Base-by-base conservation (phyloP, 1,140 invertebrate genomes). In the Nasonia longicornis region DNA sequence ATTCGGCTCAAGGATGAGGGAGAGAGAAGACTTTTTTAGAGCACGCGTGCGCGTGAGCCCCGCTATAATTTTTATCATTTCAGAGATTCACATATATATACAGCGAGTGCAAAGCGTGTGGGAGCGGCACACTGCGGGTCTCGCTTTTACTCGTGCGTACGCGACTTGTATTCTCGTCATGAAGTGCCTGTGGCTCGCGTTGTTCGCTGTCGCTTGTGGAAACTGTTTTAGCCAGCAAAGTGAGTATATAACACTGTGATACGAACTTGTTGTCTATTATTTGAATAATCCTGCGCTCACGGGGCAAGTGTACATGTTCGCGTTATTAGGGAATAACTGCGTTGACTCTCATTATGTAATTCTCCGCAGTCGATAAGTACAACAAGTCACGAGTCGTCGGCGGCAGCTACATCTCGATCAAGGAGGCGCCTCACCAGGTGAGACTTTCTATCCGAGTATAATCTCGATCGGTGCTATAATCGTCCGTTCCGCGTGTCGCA, bases 41-140 rank as follows among this genome's bases (percentile, higher is more conserved):
- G 35, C 69, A 71, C 20, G 69, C 35, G 52, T 58, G 52, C 52
- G 6, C 52, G 52, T 58, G 52, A 58, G 52, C 52, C 20, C 16
- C 3, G 52, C 20, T 58, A 71, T 42, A 29, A 71, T 20, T 71
- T 71, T 71, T 71, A 71, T 71, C 69, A 71, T 71, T 71, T 71
- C 35, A 38, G 69, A 22, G 16, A 70, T 70, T 29, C 26, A 26
- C 26, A 26, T 71, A 71, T 71, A 58, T 58, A 58, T 58, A 58
- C 7, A 58, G 16, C 7, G 52, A 20, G 16, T 58, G 52, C 7
- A 20, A 58, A n/a, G 52, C 10, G 10, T 58, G 52, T 58, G 52
- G 52, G 52, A 58, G 52, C 52, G 42, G 26, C 26, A 31, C 35
- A 31, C 31, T 71, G 69, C 69, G 69, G 69, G 69, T 42, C 20